Percentiles rank a stretch among this genome's conserved stretches.
Conservation (phyloP, 2,113 vertebrate genomes). For the Crotalus horridus region DNA sequence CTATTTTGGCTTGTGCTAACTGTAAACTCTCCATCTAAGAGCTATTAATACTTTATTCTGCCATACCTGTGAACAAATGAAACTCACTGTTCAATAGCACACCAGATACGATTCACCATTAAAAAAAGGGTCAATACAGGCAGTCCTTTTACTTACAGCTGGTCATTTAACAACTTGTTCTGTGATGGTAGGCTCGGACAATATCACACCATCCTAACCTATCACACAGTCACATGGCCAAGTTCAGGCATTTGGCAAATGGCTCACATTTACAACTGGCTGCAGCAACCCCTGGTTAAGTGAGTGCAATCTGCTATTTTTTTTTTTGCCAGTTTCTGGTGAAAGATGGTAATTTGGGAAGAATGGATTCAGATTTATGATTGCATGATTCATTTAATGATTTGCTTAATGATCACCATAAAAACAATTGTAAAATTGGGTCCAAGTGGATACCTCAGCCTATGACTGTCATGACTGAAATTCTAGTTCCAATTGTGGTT, state of each 20-base stretch:
- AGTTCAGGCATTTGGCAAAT: too few species aligned
- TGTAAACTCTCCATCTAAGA: background rate
- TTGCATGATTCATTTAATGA: too few species aligned
- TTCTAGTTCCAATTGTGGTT: background rate
- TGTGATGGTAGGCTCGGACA: background rate
- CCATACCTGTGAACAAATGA: background rate
- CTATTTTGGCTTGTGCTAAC: too few species aligned
- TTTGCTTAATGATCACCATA: background rate
- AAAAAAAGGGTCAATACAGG: background rate
- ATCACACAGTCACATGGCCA: too few species aligned
- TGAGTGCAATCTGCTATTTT: too few species aligned
- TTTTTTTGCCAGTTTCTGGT: too few species aligned
- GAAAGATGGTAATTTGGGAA: too few species aligned
- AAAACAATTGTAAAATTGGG: background rate
- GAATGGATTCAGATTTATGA: too few species aligned
- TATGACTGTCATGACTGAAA: background rate
- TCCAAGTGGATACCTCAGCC: background rate
- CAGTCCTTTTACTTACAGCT: background rate
- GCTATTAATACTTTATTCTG: background rate
- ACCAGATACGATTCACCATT: background rate
- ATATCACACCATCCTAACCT: background rate
- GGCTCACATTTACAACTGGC: too few species aligned
- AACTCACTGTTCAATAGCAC: background rate
- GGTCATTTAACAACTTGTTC: background rate
- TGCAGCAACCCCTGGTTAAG: too few species aligned